Evolutionary conservation across 2,113 vertebrate species (phyloP), one percentile per base, ranked within the genome.

Genomic region (Hydrochoerus hydrochaeris): DNA sequence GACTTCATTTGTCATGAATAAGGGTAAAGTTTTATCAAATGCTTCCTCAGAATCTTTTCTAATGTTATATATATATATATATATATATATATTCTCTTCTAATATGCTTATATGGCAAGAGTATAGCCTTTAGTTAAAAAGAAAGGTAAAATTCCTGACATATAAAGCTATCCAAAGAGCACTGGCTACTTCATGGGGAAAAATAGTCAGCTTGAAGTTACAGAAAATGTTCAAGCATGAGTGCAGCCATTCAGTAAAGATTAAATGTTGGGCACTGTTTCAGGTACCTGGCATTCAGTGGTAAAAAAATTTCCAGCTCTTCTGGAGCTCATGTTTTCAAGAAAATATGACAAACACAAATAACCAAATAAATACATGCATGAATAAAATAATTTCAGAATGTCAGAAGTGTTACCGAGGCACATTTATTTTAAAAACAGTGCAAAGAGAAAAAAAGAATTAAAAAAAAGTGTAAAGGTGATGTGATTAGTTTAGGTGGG

Each of bases 31-130:
- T 88, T 93, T 89, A 85, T 65, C 71, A 83, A 95, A 95, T 73
- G 7, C 28, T 95, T 96, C 71, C 24, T 97, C 41, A 78, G 77
- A 46, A 90, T 90, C 67, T 96, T 96, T 96, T 57, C 22, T 87
- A 96, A 89, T 22, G 46, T 12, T 52, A 52, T 52, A 9, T 52
- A 52, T 52, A 9, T 52, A 52, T 52, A 52, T 52, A 52, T 52
- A 52, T 52, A 52, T 52, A 52, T 52, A 52, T 52, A 52, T 52
- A 54, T 14, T 30, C 52, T 75, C 85, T 84, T 91, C 60, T 90
- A 54, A 69, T 87, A 52, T 94, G 32, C 82, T 85, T 89, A 88
- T 75, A 69, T 92, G 16, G 88, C 46, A 97, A 88, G 49, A 90
- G 89, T 63, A 46, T 5, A 96, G 46, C 87, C 75, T 67, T 93